phyloP scores from a whole-genome alignment of 2,888 invertebrate species.

The Cosmorhoe ocellata region DNA sequence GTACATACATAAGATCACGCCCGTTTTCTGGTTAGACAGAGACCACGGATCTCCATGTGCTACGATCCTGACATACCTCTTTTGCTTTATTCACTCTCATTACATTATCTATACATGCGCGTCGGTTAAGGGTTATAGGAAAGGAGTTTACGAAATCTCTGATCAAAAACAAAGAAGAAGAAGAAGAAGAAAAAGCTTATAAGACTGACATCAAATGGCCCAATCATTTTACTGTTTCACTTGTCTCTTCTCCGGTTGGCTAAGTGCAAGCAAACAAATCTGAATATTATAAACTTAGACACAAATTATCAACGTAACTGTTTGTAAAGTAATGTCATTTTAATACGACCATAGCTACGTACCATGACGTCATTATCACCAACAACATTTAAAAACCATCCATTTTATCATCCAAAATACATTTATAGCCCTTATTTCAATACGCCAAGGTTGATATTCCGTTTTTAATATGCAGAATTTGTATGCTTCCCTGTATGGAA shows the following conservation, averaged over 20 bases:
- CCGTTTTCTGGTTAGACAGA: too few relatives aligned
- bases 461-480: constrained; percentile 10
- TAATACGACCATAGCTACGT: constrained; percentile 64
- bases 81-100: too few relatives aligned
- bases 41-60: too few relatives aligned
- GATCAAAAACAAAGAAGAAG: too few relatives aligned
- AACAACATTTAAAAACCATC: constrained; percentile 30
- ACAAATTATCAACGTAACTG: constrained; percentile 69
- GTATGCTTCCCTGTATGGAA: constrained; percentile 36
- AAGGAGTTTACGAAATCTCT: too few relatives aligned
- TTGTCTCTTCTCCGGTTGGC: constrained; percentile 1
- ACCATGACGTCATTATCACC: constrained; percentile 77
- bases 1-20: too few relatives aligned
- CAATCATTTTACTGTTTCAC: too few relatives aligned
- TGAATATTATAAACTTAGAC: constrained; percentile 51
- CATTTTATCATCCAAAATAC: not conserved
- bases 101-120: too few relatives aligned
- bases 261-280: constrained; percentile 34
- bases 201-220: too few relatives aligned
- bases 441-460: constrained; percentile 35
- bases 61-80: too few relatives aligned
- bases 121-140: too few relatives aligned
- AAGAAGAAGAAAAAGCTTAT: too few relatives aligned
- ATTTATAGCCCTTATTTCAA: constrained; percentile 1
- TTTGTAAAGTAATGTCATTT: constrained; percentile 76